Evolutionary conservation across 1,140 invertebrate genomes (phyloP), one percentile per base, ranked within the genome.

Genomic region (Triops longicaudatus): DNA sequence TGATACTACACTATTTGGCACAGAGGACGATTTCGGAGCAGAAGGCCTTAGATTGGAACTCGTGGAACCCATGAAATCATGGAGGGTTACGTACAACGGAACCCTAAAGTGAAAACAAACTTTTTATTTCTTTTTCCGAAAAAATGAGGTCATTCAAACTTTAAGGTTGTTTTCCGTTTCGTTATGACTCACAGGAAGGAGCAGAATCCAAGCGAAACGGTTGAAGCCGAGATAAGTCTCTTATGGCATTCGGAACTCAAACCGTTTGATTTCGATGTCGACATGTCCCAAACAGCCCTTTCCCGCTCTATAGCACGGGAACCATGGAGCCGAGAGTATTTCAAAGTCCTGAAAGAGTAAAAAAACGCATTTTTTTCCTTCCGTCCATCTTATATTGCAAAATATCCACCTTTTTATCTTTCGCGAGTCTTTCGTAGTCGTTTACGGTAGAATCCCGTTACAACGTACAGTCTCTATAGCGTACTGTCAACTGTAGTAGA

Each of bases 191-290:
- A 22, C 9, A 42, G 63, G 41, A 73, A 78, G 77, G 26, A 74
- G 75, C 26, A 75, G 71, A 71, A 79, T 71, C 10, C 76, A 37
- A 17, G 26, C 74, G 73, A 79, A 17, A 41, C 73, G 26, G 75
- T 83, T 1, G 72, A 82, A 44, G 85, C 85, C 6, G 81, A 81
- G 27, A 81, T 86, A 78, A 81, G 82, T 42, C 79, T 84, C 1
- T 77, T 81, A 27, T 86, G 83, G 82, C 82, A 79, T 73, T 82
- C 83, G 11, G 80, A 81, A 26, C 82, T 84, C 72, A 79, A 79
- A 1, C 82, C 81, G 78, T 91, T 91, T 82, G 88, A 91, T 82
- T 91, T 89, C 81, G 88, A 91, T 81, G 86, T 83, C 0, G 88
- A 91, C 80, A 88, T 91, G 84, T 86, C 88, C 44, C 82, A 87